Evolutionary conservation across 2,113 vertebrate species (phyloP).

Genomic region (Smithornis capensis): DNA sequence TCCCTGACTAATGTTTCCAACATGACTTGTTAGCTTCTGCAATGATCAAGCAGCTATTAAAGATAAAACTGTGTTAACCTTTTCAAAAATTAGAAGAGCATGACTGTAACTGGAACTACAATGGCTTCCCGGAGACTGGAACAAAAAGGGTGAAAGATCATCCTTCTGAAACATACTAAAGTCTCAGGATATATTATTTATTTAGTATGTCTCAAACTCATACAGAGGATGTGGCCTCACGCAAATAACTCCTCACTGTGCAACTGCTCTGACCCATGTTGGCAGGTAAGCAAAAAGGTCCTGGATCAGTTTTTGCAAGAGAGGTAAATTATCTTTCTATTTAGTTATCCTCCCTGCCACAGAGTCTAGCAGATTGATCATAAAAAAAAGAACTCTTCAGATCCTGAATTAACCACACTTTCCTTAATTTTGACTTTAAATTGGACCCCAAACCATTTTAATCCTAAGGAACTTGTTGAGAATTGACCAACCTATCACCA

Average conservation of each 20-base stretch:
- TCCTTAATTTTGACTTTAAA: background rate
- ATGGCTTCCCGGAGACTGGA: conserved; percentile 52
- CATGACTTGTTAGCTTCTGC: conserved; percentile 72
- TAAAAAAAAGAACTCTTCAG: background rate
- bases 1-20: conserved; percentile 70
- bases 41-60: conserved; percentile 74
- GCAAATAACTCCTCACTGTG: background rate
- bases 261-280: background rate
- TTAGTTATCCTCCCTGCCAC: background rate
- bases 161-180: conserved; percentile 29
- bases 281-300: background rate
- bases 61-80: conserved; percentile 72
- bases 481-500: background rate
- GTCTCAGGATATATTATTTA: conserved; percentile 71
- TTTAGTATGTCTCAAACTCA: conserved; percentile 31
- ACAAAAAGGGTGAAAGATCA: conserved; percentile 60
- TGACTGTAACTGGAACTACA: conserved; percentile 58
- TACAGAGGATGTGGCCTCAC: conserved; percentile 40
- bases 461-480: background rate
- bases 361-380: background rate
- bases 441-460: background rate
- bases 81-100: conserved; percentile 70
- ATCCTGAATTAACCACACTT: background rate
- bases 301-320: background rate
- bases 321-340: background rate